Base-by-base conservation (phyloP, 2,797 vertebrate species). In the Oreochromis grahami region DNA sequence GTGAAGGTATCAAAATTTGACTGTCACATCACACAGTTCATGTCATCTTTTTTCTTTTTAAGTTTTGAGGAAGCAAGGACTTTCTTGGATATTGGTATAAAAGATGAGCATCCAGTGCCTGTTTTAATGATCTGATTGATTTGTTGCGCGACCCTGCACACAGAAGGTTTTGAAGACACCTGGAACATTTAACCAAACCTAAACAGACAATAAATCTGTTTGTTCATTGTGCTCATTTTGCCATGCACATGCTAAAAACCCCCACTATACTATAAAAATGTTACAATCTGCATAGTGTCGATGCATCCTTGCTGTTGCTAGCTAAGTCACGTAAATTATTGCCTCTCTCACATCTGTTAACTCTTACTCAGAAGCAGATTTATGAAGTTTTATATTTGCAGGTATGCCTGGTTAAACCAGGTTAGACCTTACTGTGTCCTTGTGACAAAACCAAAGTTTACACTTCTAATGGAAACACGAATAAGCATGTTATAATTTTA, bases 191-290 rank as follows among this genome's bases (percentile, higher is more conserved):
- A 41, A 65, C 36, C 34, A 68, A 24, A 14, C 7, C 63, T 24
- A 41, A 68, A 41, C 7, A 68, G 38, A 70, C 38, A 70, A 43
- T 70, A 70, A 68, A 68, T 43, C 21, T 17, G 0, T 70, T 45
- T 68, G 34, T 38, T 38, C 34, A 38, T 63, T 63, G 6, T 21
- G 60, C 34, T 63, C 19, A 63, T 63, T 63, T 63, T 63, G 34
- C 34, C 4, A 48, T 72, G 41, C 38, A 24, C 63, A 43, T 24
- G n/a, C 36, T 26, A 24, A 68, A 43, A 38, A 24, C 3, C 0
- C 0, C 3, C n/a, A 2, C 36, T 6, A 6, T 24, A 43, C 1
- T 24, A 43, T 15, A 43, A 68, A 43, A 43, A 38, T 43, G 38
- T 43, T 26, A 24, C 8, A 10, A 9, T 41, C 12, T 41, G 63